Evolutionary conservation across 2,113 vertebrate species (phyloP).

Genomic region (Mungos mungo): DNA sequence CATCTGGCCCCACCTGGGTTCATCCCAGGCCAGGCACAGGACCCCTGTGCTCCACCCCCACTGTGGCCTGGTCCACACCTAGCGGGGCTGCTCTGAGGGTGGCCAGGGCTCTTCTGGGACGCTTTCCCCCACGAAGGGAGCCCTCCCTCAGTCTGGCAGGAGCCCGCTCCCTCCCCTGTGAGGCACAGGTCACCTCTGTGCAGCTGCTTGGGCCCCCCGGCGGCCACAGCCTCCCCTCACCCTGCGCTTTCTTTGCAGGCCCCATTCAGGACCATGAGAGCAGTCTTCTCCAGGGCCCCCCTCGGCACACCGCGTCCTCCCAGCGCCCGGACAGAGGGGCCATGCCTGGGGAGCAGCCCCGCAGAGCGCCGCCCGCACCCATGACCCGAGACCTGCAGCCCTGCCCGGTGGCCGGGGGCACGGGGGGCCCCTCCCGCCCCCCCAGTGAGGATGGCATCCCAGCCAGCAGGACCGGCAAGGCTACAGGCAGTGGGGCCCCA

Average conservation of each 20-base stretch:
- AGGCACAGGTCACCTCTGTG: no score
- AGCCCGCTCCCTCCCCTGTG: not conserved
- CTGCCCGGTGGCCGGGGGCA: constrained; percentile 85
- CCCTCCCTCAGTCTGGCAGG: not conserved
- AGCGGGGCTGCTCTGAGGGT: not conserved
- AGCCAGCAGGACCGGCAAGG: constrained; percentile 77
- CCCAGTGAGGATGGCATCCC: constrained; percentile 83
- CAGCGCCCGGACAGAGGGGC: constrained; percentile 66
- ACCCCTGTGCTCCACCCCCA: accelerated
- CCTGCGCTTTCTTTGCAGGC: constrained; percentile 74
- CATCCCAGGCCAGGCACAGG: not conserved
- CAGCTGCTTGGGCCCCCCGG: no score
- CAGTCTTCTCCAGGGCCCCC: not conserved
- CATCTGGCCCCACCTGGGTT: not conserved
- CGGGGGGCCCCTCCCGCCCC: constrained; percentile 81
- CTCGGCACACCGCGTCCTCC: not conserved
- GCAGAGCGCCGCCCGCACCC: constrained; percentile 78
- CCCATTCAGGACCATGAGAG: constrained; percentile 68
- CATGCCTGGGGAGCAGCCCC: constrained; percentile 86
- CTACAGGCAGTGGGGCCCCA: constrained; percentile 79
- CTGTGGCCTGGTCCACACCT: accelerated
- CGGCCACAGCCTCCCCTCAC: not conserved
- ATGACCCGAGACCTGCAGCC: constrained; percentile 94
- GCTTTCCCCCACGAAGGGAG: not conserved
- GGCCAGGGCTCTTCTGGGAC: not conserved